These are phyloP conservation scores for Dryadula phaetusa DNA, from an alignment of 2,888 invertebrate species.

Conservation along the genomic window DNA sequence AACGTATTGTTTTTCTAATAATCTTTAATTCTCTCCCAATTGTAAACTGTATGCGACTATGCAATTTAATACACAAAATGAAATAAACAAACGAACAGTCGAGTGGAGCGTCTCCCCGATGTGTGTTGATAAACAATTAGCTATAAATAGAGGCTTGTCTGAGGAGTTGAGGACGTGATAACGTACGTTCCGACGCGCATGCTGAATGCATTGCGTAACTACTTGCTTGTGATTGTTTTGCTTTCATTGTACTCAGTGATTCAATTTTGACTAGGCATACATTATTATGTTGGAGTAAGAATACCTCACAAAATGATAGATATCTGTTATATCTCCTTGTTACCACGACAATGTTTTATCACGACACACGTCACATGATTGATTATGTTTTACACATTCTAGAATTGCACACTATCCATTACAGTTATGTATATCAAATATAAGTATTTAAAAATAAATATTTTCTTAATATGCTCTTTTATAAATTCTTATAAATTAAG, in stretches of 20 bases:
- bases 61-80: not conserved
- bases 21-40: not conserved
- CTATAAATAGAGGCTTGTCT: not conserved
- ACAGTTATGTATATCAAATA: not conserved
- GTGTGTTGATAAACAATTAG: constrained; percentile 1
- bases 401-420: not conserved
- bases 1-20: not conserved
- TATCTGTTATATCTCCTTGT: not conserved
- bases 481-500: not conserved
- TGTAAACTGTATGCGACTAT: not conserved
- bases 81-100: not conserved
- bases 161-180: not conserved
- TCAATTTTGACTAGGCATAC: not conserved
- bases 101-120: not conserved
- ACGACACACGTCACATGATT: not conserved
- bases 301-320: not conserved
- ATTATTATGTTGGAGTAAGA: not conserved
- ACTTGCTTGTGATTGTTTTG: not conserved
- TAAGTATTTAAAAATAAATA: not conserved
- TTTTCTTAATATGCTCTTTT: not conserved
- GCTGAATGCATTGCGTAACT: constrained; percentile 4
- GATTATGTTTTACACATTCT: not conserved
- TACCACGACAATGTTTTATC: not conserved
- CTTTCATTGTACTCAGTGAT: not conserved
- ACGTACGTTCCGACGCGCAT: not conserved